phyloP scores from a whole-genome alignment of 2,888 invertebrate genomes.

The Eupelmus urozonus region DNA sequence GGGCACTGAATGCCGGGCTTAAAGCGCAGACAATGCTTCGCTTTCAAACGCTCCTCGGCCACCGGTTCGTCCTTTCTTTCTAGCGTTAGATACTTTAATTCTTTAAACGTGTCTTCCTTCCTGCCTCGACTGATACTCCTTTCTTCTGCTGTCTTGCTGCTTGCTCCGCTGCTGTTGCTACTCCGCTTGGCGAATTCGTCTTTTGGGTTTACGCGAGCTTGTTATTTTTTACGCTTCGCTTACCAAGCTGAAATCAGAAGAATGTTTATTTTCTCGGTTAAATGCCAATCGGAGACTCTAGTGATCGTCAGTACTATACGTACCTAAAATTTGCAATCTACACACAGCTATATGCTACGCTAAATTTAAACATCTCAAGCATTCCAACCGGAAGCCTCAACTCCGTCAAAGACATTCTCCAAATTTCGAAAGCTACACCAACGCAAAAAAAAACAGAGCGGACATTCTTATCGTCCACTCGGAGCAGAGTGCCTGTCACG shows the following conservation, averaged over 20 bases:
- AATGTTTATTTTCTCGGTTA: too few relatives aligned
- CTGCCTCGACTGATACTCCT: conserved; percentile 22
- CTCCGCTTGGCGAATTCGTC: neutral
- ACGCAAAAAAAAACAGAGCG: too few relatives aligned
- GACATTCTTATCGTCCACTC: neutral
- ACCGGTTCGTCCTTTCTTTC: conserved; percentile 73
- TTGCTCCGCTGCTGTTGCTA: neutral
- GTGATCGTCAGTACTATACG: too few relatives aligned
- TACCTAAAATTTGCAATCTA: too few relatives aligned
- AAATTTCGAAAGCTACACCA: too few relatives aligned
- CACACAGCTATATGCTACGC: too few relatives aligned
- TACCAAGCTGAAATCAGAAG: too few relatives aligned
- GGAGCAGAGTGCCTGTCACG: conserved; percentile 23
- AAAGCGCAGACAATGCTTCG: conserved; percentile 74
- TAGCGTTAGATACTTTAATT: conserved; percentile 76
- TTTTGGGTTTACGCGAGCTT: conserved; percentile 37
- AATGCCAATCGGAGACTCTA: too few relatives aligned
- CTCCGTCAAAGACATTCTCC: too few relatives aligned
- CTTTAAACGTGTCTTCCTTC: conserved; percentile 71
- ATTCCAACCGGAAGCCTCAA: too few relatives aligned
- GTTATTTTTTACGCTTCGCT: conserved; percentile 3
- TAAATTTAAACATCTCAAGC: too few relatives aligned
- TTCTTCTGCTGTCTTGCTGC: too few relatives aligned
- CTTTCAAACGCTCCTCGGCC: conserved; percentile 69
- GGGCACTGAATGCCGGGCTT: conserved; percentile 75